A percentile compares a stretch with the other conserved stretches of the same genome.
These are phyloP conservation scores for Pygoscelis antarcticus DNA, from an alignment of 2,113 vertebrate species.

Conservation along the genomic window DNA sequence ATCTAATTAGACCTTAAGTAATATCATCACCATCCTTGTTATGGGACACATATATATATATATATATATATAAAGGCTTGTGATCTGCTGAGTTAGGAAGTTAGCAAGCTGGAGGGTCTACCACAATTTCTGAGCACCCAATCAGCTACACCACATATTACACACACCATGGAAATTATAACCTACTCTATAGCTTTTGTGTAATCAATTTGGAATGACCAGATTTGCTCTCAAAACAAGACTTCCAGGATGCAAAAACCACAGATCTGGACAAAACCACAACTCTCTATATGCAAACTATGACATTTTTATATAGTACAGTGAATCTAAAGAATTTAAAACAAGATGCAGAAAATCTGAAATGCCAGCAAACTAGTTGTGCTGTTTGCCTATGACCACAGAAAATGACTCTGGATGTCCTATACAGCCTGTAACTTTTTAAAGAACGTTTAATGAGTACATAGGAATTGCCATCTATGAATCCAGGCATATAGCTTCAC, in stretches of 20 bases:
- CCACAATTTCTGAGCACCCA: constrained; percentile 52
- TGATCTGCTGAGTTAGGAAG: constrained; percentile 67
- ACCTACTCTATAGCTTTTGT: constrained; percentile 52
- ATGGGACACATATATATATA: neutral
- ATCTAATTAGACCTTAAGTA: constrained; percentile 52
- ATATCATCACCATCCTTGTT: constrained; percentile 54
- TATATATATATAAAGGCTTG: constrained; percentile 14
- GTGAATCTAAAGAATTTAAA: constrained; percentile 54
- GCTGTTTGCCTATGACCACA: neutral
- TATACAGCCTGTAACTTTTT: neutral
- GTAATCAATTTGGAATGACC: constrained; percentile 59
- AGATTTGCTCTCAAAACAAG: constrained; percentile 64
- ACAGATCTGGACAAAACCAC: constrained; percentile 48
- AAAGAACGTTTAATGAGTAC: neutral
- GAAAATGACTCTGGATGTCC: neutral
- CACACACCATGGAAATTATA: constrained; percentile 67
- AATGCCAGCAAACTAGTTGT: constrained; percentile 30
- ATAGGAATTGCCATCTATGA: neutral
- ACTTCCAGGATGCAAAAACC: constrained; percentile 68
- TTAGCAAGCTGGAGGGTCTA: constrained; percentile 61
- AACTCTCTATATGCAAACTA: constrained; percentile 61
- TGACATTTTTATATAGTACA: constrained; percentile 30
- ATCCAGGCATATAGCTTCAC: neutral
- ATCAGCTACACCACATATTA: constrained; percentile 70
- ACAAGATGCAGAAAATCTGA: constrained; percentile 36